Evolutionary conservation across 2,797 vertebrate genomes (phyloP).

Genomic region (Halcyon leucocephala): DNA sequence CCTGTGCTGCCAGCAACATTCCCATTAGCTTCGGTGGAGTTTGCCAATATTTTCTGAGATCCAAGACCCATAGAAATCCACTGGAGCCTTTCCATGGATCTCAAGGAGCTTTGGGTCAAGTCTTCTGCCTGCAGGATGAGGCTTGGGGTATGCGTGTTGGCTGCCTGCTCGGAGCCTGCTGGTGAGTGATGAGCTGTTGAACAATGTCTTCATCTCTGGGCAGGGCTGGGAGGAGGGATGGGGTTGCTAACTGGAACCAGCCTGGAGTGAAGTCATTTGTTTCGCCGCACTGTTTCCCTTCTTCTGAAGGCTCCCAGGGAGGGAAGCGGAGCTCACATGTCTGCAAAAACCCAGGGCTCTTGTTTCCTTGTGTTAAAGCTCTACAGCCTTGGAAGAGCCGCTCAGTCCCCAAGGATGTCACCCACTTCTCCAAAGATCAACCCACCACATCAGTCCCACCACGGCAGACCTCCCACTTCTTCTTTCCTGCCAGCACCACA

Average conservation of each 20-base stretch:
- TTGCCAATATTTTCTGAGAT: conserved; percentile 46
- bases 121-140: neutral
- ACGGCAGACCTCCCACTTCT: neutral
- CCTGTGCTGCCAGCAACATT: conserved; percentile 25
- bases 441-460: neutral
- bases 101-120: conserved; percentile 49
- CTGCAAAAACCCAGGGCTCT: neutral
- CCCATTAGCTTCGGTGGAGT: neutral
- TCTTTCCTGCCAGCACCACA: neutral
- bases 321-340: neutral
- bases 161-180: conserved; percentile 15
- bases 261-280: conserved; percentile 58
- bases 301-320: neutral
- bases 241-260: conserved; percentile 66
- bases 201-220: conserved; percentile 65
- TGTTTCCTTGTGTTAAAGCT: fast-evolving
- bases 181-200: conserved; percentile 57
- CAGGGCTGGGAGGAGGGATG: conserved; percentile 36
- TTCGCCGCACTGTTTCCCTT: neutral
- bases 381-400: neutral
- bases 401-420: fast-evolving
- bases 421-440: neutral
- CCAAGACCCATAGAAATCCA: conserved; percentile 56
- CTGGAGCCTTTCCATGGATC: conserved; percentile 59
- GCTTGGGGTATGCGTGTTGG: neutral